phyloP scores from a whole-genome alignment of 2,113 vertebrate species.

The Cephalopholis sonnerati region DNA sequence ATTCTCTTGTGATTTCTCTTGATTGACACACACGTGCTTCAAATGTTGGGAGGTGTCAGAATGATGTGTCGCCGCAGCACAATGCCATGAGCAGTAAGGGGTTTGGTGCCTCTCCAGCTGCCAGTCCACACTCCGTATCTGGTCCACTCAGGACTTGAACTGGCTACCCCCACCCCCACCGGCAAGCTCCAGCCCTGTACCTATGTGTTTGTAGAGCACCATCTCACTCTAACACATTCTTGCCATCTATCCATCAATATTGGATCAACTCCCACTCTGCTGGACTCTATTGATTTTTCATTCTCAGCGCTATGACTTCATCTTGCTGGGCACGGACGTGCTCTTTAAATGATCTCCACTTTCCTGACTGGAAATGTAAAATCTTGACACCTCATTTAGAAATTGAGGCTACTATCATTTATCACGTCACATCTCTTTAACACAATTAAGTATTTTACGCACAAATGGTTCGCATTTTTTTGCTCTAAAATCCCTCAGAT shows the following conservation, averaged over 20 bases:
- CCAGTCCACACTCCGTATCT: too few species aligned
- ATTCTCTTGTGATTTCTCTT: too few species aligned
- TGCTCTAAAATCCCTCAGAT: not conserved
- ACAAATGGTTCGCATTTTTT: not conserved
- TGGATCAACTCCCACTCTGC: slow-evolving; percentile 65
- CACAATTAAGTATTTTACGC: not conserved
- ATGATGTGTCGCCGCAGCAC: too few species aligned
- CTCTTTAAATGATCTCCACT: slow-evolving; percentile 25
- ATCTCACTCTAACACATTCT: slow-evolving; percentile 16
- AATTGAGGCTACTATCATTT: not conserved
- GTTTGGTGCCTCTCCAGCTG: too few species aligned
- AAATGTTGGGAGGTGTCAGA: too few species aligned
- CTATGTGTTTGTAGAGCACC: not conserved
- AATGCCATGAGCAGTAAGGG: too few species aligned
- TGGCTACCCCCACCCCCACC: too few species aligned
- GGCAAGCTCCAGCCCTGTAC: not conserved
- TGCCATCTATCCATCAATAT: slow-evolving; percentile 54
- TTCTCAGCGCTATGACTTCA: slow-evolving; percentile 62
- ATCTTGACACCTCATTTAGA: not conserved
- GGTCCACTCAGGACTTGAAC: too few species aligned
- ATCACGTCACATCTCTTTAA: not conserved
- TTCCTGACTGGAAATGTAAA: slow-evolving; percentile 8
- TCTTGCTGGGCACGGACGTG: slow-evolving; percentile 29
- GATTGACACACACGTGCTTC: not conserved
- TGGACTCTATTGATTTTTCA: slow-evolving; percentile 72